phyloP scores from a whole-genome alignment of 2,888 invertebrate genomes.

The Steromphala cineraria region DNA sequence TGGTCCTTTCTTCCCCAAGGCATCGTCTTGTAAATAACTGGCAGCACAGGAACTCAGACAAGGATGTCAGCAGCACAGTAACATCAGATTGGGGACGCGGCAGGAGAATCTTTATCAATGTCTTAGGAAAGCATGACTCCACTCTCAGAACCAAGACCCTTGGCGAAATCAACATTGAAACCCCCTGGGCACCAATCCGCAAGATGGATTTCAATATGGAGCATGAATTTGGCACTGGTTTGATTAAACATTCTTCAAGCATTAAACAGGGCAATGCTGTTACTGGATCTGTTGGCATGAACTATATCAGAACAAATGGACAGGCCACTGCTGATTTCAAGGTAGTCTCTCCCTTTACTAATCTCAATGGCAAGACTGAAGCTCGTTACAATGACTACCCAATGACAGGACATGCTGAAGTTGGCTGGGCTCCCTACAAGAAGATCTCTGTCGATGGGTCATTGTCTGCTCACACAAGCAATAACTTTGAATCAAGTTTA shows the following conservation, averaged over 20 bases:
- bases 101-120: neutral
- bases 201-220: constrained; percentile 35
- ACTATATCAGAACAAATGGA: constrained; percentile 35
- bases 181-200: neutral
- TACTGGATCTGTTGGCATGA: constrained; percentile 32
- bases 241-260: constrained; percentile 37
- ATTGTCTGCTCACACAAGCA: constrained; percentile 26
- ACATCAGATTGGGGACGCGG: neutral
- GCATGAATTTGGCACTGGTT: constrained; percentile 46
- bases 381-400: constrained; percentile 41
- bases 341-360: constrained; percentile 37
- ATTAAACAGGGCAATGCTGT: constrained; percentile 35
- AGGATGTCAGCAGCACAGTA: neutral
- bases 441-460: constrained; percentile 46
- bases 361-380: constrained; percentile 38
- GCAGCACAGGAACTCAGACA: neutral
- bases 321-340: constrained; percentile 38
- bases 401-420: constrained; percentile 36
- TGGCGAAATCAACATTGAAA: neutral
- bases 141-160: neutral
- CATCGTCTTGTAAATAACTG: constrained; percentile 30
- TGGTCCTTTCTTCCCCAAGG: constrained; percentile 45
- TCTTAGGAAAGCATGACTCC: neutral
- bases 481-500: constrained; percentile 31
- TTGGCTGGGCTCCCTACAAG: constrained; percentile 29